These are phyloP conservation scores for Daboia siamensis DNA, from an alignment of 2,113 vertebrate genomes.

Conservation along the genomic window DNA sequence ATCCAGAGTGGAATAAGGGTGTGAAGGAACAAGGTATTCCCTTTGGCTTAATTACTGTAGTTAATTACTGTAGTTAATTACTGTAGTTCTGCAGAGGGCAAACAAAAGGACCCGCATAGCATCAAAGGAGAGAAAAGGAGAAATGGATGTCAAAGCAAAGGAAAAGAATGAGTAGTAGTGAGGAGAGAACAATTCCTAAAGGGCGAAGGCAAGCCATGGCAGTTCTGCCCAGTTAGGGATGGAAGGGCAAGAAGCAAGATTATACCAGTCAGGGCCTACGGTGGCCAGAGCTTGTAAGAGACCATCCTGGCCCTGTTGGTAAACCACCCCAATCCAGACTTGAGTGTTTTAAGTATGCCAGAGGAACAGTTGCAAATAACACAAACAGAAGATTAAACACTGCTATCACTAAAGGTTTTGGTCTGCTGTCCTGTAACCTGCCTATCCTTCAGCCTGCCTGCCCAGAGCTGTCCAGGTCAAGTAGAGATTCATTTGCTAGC, in stretches of 20 bases:
- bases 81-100: neutral
- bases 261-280: neutral
- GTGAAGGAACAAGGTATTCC: neutral
- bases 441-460: neutral
- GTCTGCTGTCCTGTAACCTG: neutral
- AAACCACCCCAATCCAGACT: neutral
- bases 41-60: neutral
- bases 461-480: neutral
- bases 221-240: neutral
- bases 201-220: neutral
- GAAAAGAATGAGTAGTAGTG: neutral
- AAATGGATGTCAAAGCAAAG: neutral
- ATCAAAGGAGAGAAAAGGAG: neutral
- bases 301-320: neutral
- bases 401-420: neutral
- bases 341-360: neutral
- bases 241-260: neutral
- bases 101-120: neutral
- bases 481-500: neutral
- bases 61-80: no score
- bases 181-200: neutral
- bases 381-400: neutral
- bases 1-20: neutral
- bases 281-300: neutral
- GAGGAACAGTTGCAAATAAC: neutral